A percentile compares a stretch with the other conserved stretches of the same genome.
Evolutionary conservation across 2,888 invertebrate genomes (phyloP).

Genomic region (Xanthorhoe designata): DNA sequence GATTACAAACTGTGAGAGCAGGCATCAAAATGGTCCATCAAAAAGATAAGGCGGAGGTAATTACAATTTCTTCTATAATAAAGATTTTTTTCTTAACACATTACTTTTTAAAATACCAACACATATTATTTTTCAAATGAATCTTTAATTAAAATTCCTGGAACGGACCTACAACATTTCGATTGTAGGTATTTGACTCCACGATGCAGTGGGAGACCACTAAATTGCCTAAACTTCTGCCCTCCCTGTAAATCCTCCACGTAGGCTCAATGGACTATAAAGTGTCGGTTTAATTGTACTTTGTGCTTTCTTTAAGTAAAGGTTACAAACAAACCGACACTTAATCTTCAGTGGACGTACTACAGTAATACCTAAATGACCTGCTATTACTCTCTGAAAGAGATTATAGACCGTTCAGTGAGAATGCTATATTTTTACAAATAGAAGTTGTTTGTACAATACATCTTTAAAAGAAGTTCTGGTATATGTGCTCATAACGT

Average conservation of each 20-base stretch:
- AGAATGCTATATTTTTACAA: conserved; percentile 1
- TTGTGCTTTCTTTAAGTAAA: conserved; percentile 30
- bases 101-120: no score
- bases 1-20: no score
- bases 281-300: conserved; percentile 31
- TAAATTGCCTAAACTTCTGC: background rate
- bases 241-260: conserved; percentile 25
- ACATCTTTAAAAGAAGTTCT: no score
- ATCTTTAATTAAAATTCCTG: no score
- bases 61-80: no score
- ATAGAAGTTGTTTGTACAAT: no score
- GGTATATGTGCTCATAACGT: no score
- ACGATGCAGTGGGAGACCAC: background rate
- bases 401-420: conserved; percentile 2
- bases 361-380: background rate
- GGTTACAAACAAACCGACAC: conserved; percentile 20
- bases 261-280: conserved; percentile 28
- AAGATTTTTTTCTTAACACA: no score
- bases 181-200: background rate
- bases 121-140: no score
- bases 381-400: conserved; percentile 9
- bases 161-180: no score
- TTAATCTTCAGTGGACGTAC: conserved; percentile 25
- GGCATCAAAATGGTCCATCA: no score
- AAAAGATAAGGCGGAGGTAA: no score